Base-by-base conservation (phyloP, 1,140 invertebrate species). In the Diploscapter pachys region DNA sequence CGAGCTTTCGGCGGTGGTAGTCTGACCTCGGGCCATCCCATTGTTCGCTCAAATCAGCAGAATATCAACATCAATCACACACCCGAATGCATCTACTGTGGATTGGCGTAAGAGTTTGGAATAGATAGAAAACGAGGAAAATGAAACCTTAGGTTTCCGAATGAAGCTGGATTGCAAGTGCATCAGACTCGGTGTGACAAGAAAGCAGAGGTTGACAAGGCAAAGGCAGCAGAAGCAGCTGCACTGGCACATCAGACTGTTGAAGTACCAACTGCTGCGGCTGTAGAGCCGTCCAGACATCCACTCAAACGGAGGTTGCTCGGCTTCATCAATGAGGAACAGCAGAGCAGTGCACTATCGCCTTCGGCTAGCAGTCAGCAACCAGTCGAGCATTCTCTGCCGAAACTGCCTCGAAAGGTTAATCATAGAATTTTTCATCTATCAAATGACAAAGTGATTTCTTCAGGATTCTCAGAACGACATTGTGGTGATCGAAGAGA, bases 141-240 rank as follows among this genome's bases (percentile, higher is more conserved):
- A 13, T 69, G 9, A 69, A 9, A 59, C 8, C 51, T 71, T 11
- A 71, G 59, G n/a, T 76, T 76, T 52, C 69, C 63, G 4, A 71
- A 72, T 59, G 63, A 76, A 59, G 63, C 70, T 56, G 69, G 69
- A 31, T 63, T 71, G 6, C 69, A 76, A 62, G 57, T 48, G 53
- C 63, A 72, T 49, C 55, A 71, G 52, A 13, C 54, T 6, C 54
- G 62, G 2, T 66, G 70, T n/a, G 62, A 51, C 9, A 66, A 72
- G 52, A 63, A 61, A 13, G 57, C 52, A 49, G 75, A 77, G 53
- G 3, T 74, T 8, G 71, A 77, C 48, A 77, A 77, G 51, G 66
- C 64, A 4, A 79, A 76, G 5, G 63, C 67, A 54, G 63, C 48
- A 52, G 62, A 9, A 9, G 31, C 50, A 50, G 70, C 55, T 0